Evolutionary conservation across 2,888 invertebrate genomes (phyloP), one percentile per base, ranked within the genome.

Genomic region (Zaprionus bogoriensis): DNA sequence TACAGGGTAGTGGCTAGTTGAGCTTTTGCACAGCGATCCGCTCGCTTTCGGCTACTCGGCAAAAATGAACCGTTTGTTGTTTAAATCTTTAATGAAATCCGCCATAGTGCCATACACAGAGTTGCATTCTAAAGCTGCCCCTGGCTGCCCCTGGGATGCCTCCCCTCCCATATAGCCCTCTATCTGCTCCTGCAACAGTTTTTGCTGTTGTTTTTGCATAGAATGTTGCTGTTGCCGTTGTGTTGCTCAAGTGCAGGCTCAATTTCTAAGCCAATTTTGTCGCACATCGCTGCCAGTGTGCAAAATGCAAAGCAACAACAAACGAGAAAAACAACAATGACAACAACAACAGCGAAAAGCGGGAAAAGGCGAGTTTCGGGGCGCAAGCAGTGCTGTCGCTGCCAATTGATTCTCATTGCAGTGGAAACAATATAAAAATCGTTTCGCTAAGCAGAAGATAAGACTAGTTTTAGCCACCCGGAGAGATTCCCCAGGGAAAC

Each of bases 181-280:
- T 12, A 19, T n/a, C 12, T 14, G 10, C 44, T 19, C 10, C 30
- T 38, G 23, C 65, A 50, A 64, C 53, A 54, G 64, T 55, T 65
- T 60, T 48, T 57, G 27, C 17, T 57, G 45, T 30, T 39, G 32
- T 17, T 36, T 7, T 14, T n/a, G n/a, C n/a, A n/a, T n/a, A n/a
- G n/a, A n/a, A n/a, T n/a, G n/a, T n/a, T n/a, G 44, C 19, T 6
- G 25, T 20, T 51, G 42, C 22, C 55, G 28, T 19, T 23, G 39
- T 23, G 48, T 44, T 74, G 48, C 38, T 68, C 52, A 65, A 66
- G 65, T 60, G 67, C 50, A 73, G 85, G 79, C 85, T 80, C 84
- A 74, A 81, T 81, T 77, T 67, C 85, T 85, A 84, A 85, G 85
- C 85, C 85, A 80, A 80, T 85, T 82, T 82, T 68, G 82, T 82